phyloP scores from a whole-genome alignment of 2,113 vertebrate genomes.

The Probosciger aterrimus region DNA sequence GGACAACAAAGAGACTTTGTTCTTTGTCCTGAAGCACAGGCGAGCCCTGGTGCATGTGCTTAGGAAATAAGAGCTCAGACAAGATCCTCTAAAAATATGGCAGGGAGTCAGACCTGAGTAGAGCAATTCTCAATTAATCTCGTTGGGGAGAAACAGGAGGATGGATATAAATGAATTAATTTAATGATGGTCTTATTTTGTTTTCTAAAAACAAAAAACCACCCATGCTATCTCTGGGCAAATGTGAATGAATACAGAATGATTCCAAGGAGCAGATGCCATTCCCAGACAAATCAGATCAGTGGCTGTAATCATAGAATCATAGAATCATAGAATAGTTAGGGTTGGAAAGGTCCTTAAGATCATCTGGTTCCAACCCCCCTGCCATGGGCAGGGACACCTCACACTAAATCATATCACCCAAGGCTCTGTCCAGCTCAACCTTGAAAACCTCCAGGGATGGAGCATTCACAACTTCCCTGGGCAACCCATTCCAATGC shows the following conservation, averaged over 20 bases:
- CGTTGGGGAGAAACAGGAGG: neutral
- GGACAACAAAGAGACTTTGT: slow-evolving; percentile 13
- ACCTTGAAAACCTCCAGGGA: too few relatives aligned
- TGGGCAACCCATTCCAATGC: too few relatives aligned
- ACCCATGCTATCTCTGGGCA: neutral
- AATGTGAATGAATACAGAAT: neutral
- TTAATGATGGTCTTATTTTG: neutral
- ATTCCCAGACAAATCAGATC: slow-evolving; percentile 9
- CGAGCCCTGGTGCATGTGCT: neutral
- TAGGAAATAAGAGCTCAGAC: neutral
- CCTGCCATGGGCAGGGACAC: too few relatives aligned
- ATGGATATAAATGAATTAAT: neutral
- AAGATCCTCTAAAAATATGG: neutral
- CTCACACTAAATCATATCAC: too few relatives aligned
- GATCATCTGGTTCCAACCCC: too few relatives aligned
- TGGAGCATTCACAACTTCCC: too few relatives aligned
- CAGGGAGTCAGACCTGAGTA: neutral
- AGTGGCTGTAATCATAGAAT: neutral
- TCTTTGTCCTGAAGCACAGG: neutral
- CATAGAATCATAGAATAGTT: too few relatives aligned
- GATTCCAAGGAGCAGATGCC: neutral
- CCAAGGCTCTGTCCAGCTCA: too few relatives aligned
- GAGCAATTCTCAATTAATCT: neutral
- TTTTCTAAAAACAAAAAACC: neutral
- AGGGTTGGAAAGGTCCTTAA: too few relatives aligned